Conservation (phyloP, 2,888 invertebrate species). For the Pinctada fucata region DNA sequence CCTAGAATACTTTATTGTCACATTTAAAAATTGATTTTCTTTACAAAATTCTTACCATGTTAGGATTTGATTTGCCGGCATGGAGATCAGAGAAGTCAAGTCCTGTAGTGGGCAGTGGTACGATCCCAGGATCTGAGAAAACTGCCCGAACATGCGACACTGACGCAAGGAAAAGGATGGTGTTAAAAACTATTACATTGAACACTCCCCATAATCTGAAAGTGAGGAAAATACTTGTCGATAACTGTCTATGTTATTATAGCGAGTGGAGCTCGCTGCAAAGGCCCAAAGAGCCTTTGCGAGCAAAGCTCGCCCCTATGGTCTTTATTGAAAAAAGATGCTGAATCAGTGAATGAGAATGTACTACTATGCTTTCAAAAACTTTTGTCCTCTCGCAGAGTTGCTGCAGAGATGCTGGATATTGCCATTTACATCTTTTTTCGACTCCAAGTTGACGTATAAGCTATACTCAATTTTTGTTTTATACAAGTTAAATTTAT, state of each 20-base stretch:
- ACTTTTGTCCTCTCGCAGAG: no score
- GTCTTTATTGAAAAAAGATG: no score
- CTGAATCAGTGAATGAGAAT: no score
- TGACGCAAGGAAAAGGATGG: conserved; percentile 85
- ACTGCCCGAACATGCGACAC: conserved; percentile 90
- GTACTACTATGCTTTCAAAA: no score
- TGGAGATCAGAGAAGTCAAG: conserved; percentile 86
- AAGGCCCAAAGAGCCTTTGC: no score
- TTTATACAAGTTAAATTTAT: no score
- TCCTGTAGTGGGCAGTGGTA: conserved; percentile 83
- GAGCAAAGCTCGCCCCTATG: no score
- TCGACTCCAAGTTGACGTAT: no score
- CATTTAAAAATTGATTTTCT: neutral
- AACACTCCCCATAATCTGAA: conserved; percentile 89
- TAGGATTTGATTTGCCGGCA: conserved; percentile 62
- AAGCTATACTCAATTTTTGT: no score
- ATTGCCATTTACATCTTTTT: no score
- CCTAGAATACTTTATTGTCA: neutral
- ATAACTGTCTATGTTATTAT: neutral
- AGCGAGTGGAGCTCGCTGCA: no score
- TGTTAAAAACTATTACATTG: conserved; percentile 88
- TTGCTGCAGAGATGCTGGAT: no score
- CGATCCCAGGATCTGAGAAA: conserved; percentile 91
- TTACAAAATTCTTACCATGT: conserved; percentile 43
- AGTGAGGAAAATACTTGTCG: conserved; percentile 47